Evolutionary conservation across 1,140 invertebrate species (phyloP), one percentile per base, ranked within the genome.

Genomic region (Drosophila nasuta): DNA sequence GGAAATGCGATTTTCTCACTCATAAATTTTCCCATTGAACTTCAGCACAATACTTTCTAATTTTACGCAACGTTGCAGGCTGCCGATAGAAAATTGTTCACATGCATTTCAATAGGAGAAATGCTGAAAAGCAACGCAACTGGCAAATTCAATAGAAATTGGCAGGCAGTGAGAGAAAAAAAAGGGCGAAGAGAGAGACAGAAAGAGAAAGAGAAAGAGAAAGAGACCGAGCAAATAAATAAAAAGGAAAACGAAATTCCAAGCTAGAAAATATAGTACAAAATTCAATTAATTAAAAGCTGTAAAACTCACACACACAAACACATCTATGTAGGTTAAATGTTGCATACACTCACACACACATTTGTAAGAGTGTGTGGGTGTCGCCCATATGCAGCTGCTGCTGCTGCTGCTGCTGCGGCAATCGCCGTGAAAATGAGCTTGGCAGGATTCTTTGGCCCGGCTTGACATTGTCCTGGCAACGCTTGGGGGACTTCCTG

Each of bases 221-320:
- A 1, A 5, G 7, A 11, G n/a, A 25, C 3, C 20, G 20, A 25
- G 35, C n/a, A 25, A 56, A 57, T 38, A 67, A 51, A 60, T 15
- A 68, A 38, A 73, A 68, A 10, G 38, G 7, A 57, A 46, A 48
- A 38, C 25, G 3, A 25, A 56, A 77, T 54, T 46, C 45, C 51
- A 5, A 59, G 52, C 71, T 46, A 48, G 54, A 51, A 78, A 81
- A 80, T 82, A 66, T 60, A 66, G 67, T 65, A 72, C 57, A 59
- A 89, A 85, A 89, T 89, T 74, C 81, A 89, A 89, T 89, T 89
- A 89, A 89, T 90, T 89, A 85, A 89, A 89, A 71, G 64, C 64
- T 38, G 66, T 80, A 72, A 66, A 41, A 57, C 57, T 57, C 57
- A 58, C 56, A 45, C 45, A 52, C 69, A 51, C 3, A 67, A 30